phyloP scores from a whole-genome alignment of 64 coral and sea anemone genomes.

The Hydrozoanthus tunicans region DNA sequence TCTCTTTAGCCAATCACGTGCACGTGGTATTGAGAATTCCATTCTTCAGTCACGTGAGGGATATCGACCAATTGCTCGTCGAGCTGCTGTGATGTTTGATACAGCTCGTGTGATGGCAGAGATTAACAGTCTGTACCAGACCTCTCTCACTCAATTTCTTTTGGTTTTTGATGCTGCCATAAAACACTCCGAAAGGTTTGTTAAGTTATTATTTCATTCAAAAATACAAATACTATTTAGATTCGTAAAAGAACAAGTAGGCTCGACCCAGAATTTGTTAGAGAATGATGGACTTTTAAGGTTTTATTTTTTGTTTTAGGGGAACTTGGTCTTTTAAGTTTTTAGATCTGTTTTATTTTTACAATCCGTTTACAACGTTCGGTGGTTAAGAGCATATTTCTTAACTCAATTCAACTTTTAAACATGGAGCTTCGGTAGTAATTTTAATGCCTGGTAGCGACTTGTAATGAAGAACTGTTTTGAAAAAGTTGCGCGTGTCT shows the following conservation, averaged over 20 bases:
- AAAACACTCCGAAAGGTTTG: slow-evolving; percentile 97
- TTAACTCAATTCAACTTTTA: too few relatives aligned
- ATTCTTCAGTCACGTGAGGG: slow-evolving; percentile 99
- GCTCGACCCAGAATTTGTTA: neutral
- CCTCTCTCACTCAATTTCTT: slow-evolving; percentile 90
- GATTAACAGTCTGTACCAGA: slow-evolving; percentile 86
- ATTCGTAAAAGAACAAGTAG: neutral
- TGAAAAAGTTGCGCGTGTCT: neutral
- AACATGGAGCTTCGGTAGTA: too few relatives aligned
- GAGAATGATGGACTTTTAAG: too few relatives aligned
- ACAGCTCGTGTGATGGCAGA: slow-evolving; percentile 88
- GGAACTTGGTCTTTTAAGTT: neutral
- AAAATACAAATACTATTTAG: neutral
- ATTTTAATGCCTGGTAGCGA: too few relatives aligned
- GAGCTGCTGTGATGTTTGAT: slow-evolving; percentile 98
- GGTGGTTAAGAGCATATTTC: too few relatives aligned
- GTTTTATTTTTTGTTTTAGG: too few relatives aligned
- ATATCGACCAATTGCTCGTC: slow-evolving; percentile 97
- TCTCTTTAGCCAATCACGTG: slow-evolving; percentile 71
- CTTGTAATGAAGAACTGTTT: neutral
- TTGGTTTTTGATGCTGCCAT: slow-evolving; percentile 94
- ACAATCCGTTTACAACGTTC: neutral
- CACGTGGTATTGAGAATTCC: slow-evolving; percentile 85
- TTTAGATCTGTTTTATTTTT: neutral
- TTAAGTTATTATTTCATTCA: neutral